Conservation (phyloP, 1,140 invertebrate genomes). For the Pogonognathellus flavescens region DNA sequence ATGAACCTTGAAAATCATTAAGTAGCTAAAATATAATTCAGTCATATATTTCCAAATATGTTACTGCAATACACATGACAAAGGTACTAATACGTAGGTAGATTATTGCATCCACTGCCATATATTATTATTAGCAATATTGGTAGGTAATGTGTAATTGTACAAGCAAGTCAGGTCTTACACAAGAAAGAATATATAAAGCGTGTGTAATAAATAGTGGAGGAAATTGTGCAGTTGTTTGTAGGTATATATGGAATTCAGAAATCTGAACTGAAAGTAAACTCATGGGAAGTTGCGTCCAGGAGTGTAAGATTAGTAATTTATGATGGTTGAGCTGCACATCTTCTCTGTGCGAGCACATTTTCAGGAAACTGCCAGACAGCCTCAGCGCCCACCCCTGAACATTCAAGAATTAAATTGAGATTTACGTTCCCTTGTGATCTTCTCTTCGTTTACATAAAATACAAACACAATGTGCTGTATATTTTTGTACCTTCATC, state of each 20-base stretch:
- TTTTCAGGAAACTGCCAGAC: conserved; percentile 46
- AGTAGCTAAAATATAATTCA: too few species aligned
- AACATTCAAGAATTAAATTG: conserved; percentile 48
- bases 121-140: too few species aligned
- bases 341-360: neutral
- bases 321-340: conserved; percentile 14
- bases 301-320: conserved; percentile 36
- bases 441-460: neutral
- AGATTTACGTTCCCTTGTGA: conserved; percentile 38
- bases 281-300: conserved; percentile 16
- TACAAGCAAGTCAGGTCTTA: too few species aligned
- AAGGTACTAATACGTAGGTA: too few species aligned
- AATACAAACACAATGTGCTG: neutral
- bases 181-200: too few species aligned
- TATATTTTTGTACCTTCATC: neutral
- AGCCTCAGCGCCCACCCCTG: conserved; percentile 25
- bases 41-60: too few species aligned
- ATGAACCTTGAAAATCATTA: too few species aligned
- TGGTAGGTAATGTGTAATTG: too few species aligned
- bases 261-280: neutral
- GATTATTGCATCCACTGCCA: too few species aligned
- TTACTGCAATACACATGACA: too few species aligned
- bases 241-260: neutral
- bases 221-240: too few species aligned
- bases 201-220: too few species aligned